Base-by-base conservation (phyloP, 2,888 invertebrate species). In the Galeopsomyia nigrocyanea region DNA sequence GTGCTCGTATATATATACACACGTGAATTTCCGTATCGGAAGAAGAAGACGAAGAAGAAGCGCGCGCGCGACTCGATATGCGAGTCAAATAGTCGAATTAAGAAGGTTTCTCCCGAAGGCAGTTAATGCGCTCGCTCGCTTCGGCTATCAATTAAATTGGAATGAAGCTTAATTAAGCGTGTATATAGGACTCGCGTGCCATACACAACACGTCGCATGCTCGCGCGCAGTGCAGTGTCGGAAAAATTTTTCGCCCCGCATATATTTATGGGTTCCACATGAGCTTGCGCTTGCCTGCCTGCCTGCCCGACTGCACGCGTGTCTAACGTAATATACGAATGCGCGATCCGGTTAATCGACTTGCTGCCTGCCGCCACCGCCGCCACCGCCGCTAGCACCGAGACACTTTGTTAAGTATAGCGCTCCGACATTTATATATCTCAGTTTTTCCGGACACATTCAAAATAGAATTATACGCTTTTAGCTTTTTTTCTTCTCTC, bases 101-200 rank as follows among this genome's bases (percentile, higher is more conserved):
- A n/a, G n/a, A n/a, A n/a, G n/a, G n/a, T n/a, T n/a, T n/a, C n/a
- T n/a, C n/a, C n/a, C n/a, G n/a, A n/a, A n/a, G n/a, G n/a, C n/a
- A n/a, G n/a, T n/a, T n/a, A n/a, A n/a, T n/a, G n/a, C 49, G 66
- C 17, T 14, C 39, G 16, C 19, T 47, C 31, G 26, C 39, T 51
- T 70, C 51, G 47, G 55, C 47, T 46, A 60, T 66, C 49, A 55
- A 66, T 65, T 65, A 9, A 46, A 65, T 60, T 60, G 60, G 60
- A 53, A 17, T 26, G 10, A 47, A 65, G 71, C 71, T 71, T 65
- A 71, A 71, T 71, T 58, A 53, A 66, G 58, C 65, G 61, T 61
- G 60, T n/a, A 31, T 31, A 26, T 16, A 17, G 50, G 50, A 51
- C 53, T 64, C 58, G 60, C 58, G 58, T 39, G 60, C 21, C 16